Evolutionary conservation across 2,888 invertebrate species (phyloP), one percentile per base, ranked within the genome.

Genomic region (Anthrax anthrax): DNA sequence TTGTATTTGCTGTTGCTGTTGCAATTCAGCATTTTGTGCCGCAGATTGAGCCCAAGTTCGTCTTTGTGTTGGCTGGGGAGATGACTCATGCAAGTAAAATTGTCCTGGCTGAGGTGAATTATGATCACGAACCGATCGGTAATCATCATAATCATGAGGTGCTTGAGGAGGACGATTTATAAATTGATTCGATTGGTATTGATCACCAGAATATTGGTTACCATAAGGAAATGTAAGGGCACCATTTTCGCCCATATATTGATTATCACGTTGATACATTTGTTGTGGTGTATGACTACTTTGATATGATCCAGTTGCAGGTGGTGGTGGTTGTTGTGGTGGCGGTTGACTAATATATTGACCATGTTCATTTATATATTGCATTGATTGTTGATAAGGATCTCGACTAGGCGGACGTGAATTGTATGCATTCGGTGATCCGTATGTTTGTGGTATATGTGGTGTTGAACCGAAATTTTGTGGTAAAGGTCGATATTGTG

Each of bases 61-160:
- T 10, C 81, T 66, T 61, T 75, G 78, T 44, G 70, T 59, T 61
- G 68, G 59, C 64, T 68, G 62, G 70, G 70, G 70, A 23, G 65
- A 58, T 51, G 74, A 73, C 58, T 84, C 84, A 62, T 87, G 85
- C 56, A 86, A 70, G 68, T 81, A 87, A 68, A 85, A 86, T 65
- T 84, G 81, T 54, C 76, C 72, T 50, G 76, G 72, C 55, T 65
- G 65, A 39, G 58, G 59, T 18, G 58, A 58, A 43, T 57, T 58
- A 17, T 56, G 64, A 52, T 51, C 64, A 57, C 56, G 46, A 61
- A 51, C 56, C 45, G 52, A 36, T 57, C 60, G 65, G 57, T 67
- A 68, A 44, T 69, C 66, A 53, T 68, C 67, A 47, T 84, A 81
- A 47, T 75, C 71, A 47, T 74, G 71, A 42, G 57, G 55, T 27